Evolutionary conservation across 2,888 invertebrate genomes (phyloP).

Genomic region (Mellilla xanthometata): DNA sequence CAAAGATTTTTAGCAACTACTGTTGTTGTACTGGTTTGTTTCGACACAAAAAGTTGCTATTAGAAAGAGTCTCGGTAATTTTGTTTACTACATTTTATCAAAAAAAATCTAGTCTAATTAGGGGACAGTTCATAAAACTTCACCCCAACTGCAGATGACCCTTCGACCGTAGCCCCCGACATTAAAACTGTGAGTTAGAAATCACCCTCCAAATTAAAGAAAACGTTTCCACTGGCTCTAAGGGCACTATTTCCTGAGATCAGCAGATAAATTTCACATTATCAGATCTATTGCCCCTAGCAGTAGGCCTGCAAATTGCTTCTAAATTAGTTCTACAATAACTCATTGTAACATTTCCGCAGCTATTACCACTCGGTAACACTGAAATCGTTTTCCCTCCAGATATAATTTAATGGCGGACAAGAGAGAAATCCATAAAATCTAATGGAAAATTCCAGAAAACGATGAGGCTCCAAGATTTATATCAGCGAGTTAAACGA

Average conservation of each 20-base stretch:
- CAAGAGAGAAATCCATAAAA: conserved; percentile 75
- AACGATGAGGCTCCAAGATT: conserved; percentile 68
- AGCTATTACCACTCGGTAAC: conserved; percentile 32
- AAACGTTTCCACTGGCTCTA: background rate
- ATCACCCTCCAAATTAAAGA: no score
- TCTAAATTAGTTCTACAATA: conserved; percentile 18
- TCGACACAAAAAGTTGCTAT: no score
- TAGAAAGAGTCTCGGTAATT: no score
- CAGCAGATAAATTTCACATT: background rate
- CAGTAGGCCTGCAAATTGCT: conserved; percentile 21
- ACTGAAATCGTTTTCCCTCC: conserved; percentile 49
- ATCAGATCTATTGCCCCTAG: conserved; percentile 5
- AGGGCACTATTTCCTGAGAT: background rate
- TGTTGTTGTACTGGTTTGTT: no score
- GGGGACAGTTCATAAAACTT: no score
- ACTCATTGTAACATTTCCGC: conserved; percentile 21
- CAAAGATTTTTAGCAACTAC: no score
- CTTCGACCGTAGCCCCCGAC: no score
- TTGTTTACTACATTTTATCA: no score
- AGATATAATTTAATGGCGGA: conserved; percentile 76
- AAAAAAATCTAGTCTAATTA: no score
- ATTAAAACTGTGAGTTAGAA: no score
- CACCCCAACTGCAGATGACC: no score
- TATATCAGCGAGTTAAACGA: conserved; percentile 60
- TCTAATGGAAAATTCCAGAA: conserved; percentile 73